Base-by-base conservation (phyloP, 37 sponge, comb jelly and placozoan genomes). In the Ephydatia muelleri region DNA sequence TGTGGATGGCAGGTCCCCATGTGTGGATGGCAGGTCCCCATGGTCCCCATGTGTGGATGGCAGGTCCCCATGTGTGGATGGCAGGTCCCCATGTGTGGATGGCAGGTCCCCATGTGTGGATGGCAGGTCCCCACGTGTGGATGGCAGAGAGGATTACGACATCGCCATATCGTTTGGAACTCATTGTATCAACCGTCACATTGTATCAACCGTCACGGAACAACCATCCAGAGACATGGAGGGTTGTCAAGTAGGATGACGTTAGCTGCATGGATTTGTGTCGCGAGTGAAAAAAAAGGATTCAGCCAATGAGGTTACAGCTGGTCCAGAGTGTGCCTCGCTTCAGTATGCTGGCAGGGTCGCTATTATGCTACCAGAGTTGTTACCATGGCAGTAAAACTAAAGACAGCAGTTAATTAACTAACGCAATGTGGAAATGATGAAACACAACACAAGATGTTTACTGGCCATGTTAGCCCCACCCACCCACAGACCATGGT, bases 291-390 rank as follows among this genome's bases (percentile, higher is more conserved):
- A 89, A 35, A 89, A 89, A 89, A 84, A 84, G 79, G 84, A 83
- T 75, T 64, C 65, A 79, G 74, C 31, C 23, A 73, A 89, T 31
- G 1, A 77, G 72, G 4, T 4, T 0, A 80, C 68, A 47, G 72
- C 68, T 79, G 73, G 57, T 85, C 84, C 90, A 89, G 90, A 89
- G 90, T 89, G 90, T 89, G 67, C 85, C 84, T 80, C 80, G 90
- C 90, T 78, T 16, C 34, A 33, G 11, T 14, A 75, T 75, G 5
- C 35, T 75, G 33, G 35, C 43, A 43, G 43, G 6, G 6, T 3
- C 43, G 6, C 43, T 6, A 43, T 6, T 6, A 43, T 43, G 43
- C 43, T 43, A 9, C 3, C 3, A 43, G 43, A 6, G 43, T 43
- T 9, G n/a, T n/a, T n/a, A n/a, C n/a, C n/a, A n/a, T n/a, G n/a